phyloP scores from a whole-genome alignment of 2,888 invertebrate species.

The Lysandra coridon region DNA sequence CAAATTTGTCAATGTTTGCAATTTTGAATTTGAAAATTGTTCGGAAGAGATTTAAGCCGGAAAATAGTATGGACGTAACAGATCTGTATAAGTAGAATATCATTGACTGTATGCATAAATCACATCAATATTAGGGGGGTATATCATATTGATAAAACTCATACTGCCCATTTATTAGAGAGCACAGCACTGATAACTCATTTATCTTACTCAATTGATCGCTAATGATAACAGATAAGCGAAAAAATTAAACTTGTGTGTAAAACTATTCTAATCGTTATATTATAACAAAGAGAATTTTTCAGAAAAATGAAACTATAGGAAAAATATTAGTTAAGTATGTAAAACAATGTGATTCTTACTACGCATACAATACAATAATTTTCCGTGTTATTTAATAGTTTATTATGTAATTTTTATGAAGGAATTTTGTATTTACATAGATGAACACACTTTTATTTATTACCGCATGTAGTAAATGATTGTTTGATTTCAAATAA shows the following conservation, averaged over 20 bases:
- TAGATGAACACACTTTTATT: background rate
- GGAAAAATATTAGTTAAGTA: background rate
- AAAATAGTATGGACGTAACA: too few species aligned
- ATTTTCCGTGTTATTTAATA: background rate
- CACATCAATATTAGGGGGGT: background rate
- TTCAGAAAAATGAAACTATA: background rate
- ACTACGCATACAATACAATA: background rate
- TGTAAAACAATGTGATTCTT: background rate
- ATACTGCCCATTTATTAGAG: background rate
- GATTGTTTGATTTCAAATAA: background rate
- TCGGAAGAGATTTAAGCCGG: too few species aligned
- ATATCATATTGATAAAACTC: background rate
- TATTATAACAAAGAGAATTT: background rate
- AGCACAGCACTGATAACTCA: background rate
- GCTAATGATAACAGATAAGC: conserved; percentile 1
- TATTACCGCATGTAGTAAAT: background rate
- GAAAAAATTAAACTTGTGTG: background rate
- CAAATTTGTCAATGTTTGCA: too few species aligned
- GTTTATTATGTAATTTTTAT: background rate
- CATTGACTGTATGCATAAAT: too few species aligned
- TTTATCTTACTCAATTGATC: conserved; percentile 13
- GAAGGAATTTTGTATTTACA: background rate
- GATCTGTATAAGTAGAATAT: too few species aligned
- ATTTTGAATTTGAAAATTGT: too few species aligned
- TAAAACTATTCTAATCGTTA: background rate